Evolutionary conservation across 2,797 vertebrate species (phyloP), one percentile per base, ranked within the genome.

Genomic region (Tokudaia muenninki): DNA sequence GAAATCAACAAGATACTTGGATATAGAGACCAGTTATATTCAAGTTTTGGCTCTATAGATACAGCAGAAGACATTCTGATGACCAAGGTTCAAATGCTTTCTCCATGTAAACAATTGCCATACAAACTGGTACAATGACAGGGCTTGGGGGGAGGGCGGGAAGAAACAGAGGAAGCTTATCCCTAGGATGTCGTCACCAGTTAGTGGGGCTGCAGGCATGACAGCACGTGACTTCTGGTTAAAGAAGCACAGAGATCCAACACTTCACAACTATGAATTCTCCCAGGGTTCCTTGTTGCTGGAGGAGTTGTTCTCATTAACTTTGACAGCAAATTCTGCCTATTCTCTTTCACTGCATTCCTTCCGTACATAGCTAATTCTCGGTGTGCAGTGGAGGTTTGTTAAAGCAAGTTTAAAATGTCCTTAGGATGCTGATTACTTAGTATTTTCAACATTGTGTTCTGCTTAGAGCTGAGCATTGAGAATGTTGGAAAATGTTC

Each of bases 371-470:
- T 4, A 17, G 31, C 67, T 52, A 80, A 61, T 70, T 92, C 26
- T 91, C 41, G 74, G 57, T 77, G 41, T 41, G 37, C 75, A 41
- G 3, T 59, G 37, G 59, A 37, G 72, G 34, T 70, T 31, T 24
- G 10, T 50, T 50, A 34, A 83, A 86, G 86, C 88, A 82, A 86
- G 93, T 87, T 41, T 9, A 86, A 88, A 92, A 37, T 59, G 29
- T 81, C 50, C 74, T 94, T 95, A 29, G 12, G 26, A 79, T 41
- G 70, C 10, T 50, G 82, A 79, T 50, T 55, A 79, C 67, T 90
- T 16, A 67, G n/a, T 47, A 44, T 90, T 84, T 81, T 55, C 55
- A 80, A 14, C 41, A 44, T n/a, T 79, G 22, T 37, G 14, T n/a
- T 89, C 26, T 59, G 5, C 77, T 50, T 91, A 24, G 50, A 57